Base-by-base conservation (phyloP, 2,113 vertebrate genomes). In the Callipepla californica region DNA sequence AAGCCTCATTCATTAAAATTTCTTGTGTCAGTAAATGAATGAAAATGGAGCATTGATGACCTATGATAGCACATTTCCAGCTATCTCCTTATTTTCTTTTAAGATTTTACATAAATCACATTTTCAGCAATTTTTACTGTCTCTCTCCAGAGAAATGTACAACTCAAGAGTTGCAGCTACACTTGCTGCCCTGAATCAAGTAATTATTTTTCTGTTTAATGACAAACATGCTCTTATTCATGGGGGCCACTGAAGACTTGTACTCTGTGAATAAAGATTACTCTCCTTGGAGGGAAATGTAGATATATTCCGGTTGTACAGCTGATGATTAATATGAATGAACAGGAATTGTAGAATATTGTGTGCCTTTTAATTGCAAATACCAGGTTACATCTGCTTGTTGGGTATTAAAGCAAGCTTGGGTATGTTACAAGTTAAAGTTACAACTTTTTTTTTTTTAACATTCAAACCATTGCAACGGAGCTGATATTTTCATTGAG, bases 151-250 rank as follows among this genome's bases (percentile, higher is more conserved):
- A 82, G 79, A 87, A 94, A 90, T 68, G 12, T 38, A 70, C 72
- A 74, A 83, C 30, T 80, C 38, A 26, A 88, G 67, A 58, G 53
- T 1, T 87, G 26, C 65, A 75, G 48, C 1, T 11, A 75, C 69
- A 48, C 36, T 78, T 84, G 48, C 65, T 94, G 62, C 58, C 74
- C 78, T 92, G 66, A 92, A 86, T 88, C 53, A 68, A 94, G 68
- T 72, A 88, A 91, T 94, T 94, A 92, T 75, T 94, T 93, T 83
- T 92, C 18, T 73, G 61, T 90, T 87, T 95, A 83, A 74, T 94
- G 51, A 61, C 80, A 86, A 94, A 83, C 51, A 79, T 58, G 25
- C 38, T 90, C 30, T 91, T 91, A 65, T 84, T 94, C 77, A 75
- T 58, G 40, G 44, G 26, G 51, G 36, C 45, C 48, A 75, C 57